Percentiles rank a stretch among this genome's conserved stretches.
Evolutionary conservation across 30 jellyfish, hydroid and myxozoan genomes (phyloP).

Genomic region (Aurelia coerulea): DNA sequence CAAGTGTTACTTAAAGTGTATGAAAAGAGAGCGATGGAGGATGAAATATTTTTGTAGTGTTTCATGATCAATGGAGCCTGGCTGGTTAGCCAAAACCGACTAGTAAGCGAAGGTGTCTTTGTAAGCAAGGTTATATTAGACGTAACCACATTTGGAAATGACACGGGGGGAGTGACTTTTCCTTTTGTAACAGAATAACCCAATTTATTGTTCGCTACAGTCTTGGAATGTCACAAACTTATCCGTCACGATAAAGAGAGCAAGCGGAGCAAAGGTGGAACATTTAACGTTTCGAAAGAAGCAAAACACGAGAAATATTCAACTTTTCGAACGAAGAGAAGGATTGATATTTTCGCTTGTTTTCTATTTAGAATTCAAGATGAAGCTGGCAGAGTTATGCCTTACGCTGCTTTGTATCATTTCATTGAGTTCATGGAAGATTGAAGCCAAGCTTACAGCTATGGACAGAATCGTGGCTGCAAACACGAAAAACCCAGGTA

Average conservation of each 20-base stretch:
- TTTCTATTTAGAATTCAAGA: slow-evolving; percentile 10
- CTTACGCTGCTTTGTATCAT: neutral
- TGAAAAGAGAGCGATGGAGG: neutral
- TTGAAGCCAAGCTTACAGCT: slow-evolving; percentile 39
- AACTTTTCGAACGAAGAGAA: no score
- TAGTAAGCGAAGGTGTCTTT: neutral
- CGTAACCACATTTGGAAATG: slow-evolving; percentile 50
- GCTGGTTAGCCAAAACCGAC: no score
- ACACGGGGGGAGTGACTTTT: slow-evolving; percentile 58
- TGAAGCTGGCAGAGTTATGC: slow-evolving; percentile 6
- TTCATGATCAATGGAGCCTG: no score
- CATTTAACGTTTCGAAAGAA: no score
- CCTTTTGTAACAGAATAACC: slow-evolving; percentile 13
- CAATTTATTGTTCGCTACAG: slow-evolving; percentile 16
- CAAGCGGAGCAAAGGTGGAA: no score
- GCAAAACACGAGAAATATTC: no score
- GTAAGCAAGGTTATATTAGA: neutral
- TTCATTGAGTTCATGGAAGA: slow-evolving; percentile 6
- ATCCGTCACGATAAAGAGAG: no score
- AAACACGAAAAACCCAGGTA: slow-evolving; percentile 31
- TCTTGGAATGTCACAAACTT: slow-evolving; percentile 3
- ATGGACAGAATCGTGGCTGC: slow-evolving; percentile 61
- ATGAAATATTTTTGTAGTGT: no score
- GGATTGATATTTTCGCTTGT: neutral
- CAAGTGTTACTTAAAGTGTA: neutral